Evolutionary conservation across 2,888 invertebrate genomes (phyloP).

Genomic region (Acanthococcus lagerstroemiae): DNA sequence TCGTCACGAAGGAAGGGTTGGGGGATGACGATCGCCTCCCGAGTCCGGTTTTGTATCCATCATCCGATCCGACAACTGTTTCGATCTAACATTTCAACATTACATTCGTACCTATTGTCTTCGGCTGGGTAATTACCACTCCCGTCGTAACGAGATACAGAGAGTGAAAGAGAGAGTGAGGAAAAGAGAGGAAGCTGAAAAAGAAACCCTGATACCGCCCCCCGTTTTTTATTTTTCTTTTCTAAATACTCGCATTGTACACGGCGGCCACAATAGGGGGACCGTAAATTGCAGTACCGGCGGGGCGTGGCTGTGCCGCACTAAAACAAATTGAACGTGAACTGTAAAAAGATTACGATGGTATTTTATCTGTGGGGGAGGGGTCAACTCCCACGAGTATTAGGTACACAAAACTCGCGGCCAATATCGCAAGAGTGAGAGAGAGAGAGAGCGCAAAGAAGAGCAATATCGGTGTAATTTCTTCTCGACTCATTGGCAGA

Average conservation of each 20-base stretch:
- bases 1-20: too few species aligned
- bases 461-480: neutral
- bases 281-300: constrained; percentile 12
- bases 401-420: neutral
- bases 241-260: neutral
- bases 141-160: too few species aligned
- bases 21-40: too few species aligned
- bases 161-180: too few species aligned
- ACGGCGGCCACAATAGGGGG: neutral
- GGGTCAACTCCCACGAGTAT: constrained; percentile 22
- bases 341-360: constrained; percentile 25
- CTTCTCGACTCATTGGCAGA: too few species aligned
- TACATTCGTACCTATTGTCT: too few species aligned
- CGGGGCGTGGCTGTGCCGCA: constrained; percentile 11
- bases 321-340: constrained; percentile 21
- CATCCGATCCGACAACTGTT: too few species aligned
- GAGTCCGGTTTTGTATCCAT: too few species aligned
- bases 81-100: too few species aligned
- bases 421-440: neutral
- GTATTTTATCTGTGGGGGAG: neutral
- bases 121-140: too few species aligned
- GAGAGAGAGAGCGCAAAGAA: neutral
- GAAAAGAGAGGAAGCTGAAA: neutral
- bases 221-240: too few species aligned
- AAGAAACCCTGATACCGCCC: neutral